phyloP scores from a whole-genome alignment of 2,113 vertebrate species.

The Sceloporus undulatus region DNA sequence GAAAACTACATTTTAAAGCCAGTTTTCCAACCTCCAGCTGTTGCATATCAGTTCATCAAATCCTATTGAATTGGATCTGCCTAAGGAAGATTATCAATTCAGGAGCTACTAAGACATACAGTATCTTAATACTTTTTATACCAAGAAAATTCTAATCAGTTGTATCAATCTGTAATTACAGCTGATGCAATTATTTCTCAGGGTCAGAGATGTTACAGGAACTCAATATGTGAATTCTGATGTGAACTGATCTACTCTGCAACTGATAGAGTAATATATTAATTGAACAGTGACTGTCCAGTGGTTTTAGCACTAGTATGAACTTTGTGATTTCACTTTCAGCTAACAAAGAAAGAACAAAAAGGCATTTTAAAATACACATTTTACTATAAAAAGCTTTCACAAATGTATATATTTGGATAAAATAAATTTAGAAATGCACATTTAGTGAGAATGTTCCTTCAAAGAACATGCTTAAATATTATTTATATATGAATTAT shows the following conservation, averaged over 20 bases:
- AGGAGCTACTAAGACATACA: neutral
- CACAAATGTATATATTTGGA: neutral
- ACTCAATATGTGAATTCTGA: neutral
- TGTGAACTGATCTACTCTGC: neutral
- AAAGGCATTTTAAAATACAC: neutral
- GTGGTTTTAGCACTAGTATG: neutral
- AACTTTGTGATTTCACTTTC: neutral
- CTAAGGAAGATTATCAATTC: neutral
- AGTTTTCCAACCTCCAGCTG: no score
- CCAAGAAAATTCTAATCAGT: neutral
- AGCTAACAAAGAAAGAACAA: neutral
- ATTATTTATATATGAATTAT: neutral
- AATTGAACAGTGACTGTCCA: neutral
- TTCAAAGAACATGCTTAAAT: neutral
- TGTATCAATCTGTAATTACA: neutral
- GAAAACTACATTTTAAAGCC: no score
- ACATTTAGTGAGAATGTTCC: neutral
- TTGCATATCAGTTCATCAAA: neutral
- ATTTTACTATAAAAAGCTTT: neutral
- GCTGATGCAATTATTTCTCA: neutral
- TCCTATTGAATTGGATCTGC: neutral
- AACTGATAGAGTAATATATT: neutral
- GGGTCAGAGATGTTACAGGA: neutral
- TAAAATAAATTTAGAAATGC: neutral
- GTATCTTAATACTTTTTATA: neutral